phyloP scores from a whole-genome alignment of 2,797 vertebrate species.

The Bufotes viridis region DNA sequence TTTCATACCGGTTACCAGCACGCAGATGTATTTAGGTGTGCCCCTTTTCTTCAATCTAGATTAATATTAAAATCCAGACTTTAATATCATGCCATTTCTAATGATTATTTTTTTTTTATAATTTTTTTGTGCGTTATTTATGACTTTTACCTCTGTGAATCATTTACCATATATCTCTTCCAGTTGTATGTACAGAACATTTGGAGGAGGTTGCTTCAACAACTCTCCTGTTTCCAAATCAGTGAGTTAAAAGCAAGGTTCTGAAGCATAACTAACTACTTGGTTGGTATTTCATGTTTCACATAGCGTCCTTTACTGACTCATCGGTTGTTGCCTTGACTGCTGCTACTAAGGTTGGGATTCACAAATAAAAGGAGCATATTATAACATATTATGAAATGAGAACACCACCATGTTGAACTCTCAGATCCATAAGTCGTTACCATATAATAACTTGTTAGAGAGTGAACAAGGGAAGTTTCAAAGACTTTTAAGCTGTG shows the following conservation, averaged over 20 bases:
- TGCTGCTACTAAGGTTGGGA: conserved; percentile 1
- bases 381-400: conserved; percentile 52
- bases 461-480: background rate
- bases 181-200: conserved; percentile 34
- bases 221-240: conserved; percentile 18
- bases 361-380: conserved; percentile 12
- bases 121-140: background rate
- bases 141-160: conserved; percentile 49
- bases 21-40: too few species aligned
- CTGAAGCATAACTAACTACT: conserved; percentile 42
- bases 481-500: conserved; percentile 59
- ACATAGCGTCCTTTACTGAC: background rate
- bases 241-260: conserved; percentile 43
- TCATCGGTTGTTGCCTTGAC: conserved; percentile 21
- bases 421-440: conserved; percentile 30
- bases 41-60: too few species aligned
- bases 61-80: too few species aligned
- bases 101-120: background rate
- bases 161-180: conserved; percentile 48
- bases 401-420: conserved; percentile 14
- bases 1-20: too few species aligned
- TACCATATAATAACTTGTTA: conserved; percentile 45
- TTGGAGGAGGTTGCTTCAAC: background rate
- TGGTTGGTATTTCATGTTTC: conserved; percentile 24
- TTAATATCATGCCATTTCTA: too few species aligned